These are phyloP conservation scores for Sepioteuthis lessoniana DNA, from an alignment of 2,888 invertebrate genomes.

Conservation along the genomic window DNA sequence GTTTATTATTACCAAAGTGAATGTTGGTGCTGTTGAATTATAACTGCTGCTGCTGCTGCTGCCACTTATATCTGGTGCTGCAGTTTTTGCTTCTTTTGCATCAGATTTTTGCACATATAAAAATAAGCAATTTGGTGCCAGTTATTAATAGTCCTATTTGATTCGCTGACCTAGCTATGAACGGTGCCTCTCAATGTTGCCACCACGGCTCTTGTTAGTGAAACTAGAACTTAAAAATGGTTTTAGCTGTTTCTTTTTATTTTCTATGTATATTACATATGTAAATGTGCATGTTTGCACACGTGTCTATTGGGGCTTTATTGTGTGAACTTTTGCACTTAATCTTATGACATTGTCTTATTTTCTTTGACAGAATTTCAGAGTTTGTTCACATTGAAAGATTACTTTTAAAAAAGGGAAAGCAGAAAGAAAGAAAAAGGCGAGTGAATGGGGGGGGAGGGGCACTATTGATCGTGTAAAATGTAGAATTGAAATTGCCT, in stretches of 20 bases:
- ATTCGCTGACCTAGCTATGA: neutral
- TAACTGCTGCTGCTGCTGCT: too few relatives aligned
- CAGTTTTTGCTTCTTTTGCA: neutral
- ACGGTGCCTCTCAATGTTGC: neutral
- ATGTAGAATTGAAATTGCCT: neutral
- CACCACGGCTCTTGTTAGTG: neutral
- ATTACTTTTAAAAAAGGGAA: neutral
- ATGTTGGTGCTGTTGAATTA: too few relatives aligned
- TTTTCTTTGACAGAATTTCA: slow-evolving; percentile 15
- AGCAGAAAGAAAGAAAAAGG: neutral
- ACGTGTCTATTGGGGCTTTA: neutral
- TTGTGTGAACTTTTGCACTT: slow-evolving; percentile 2
- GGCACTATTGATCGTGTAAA: neutral
- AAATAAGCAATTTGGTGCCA: neutral
- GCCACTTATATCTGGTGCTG: neutral
- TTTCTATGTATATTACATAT: slow-evolving; percentile 23
- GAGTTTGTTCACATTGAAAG: slow-evolving; percentile 1
- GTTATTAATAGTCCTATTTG: neutral
- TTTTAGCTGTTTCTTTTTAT: neutral
- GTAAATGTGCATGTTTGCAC: neutral
- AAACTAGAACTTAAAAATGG: slow-evolving; percentile 15
- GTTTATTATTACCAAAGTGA: too few relatives aligned
- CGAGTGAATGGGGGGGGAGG: too few relatives aligned
- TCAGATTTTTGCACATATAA: neutral
- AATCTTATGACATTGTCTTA: neutral